Evolutionary conservation across 35 echinoderm and acorn worm species (phyloP).

Genomic region (Lytechinus pictus): DNA sequence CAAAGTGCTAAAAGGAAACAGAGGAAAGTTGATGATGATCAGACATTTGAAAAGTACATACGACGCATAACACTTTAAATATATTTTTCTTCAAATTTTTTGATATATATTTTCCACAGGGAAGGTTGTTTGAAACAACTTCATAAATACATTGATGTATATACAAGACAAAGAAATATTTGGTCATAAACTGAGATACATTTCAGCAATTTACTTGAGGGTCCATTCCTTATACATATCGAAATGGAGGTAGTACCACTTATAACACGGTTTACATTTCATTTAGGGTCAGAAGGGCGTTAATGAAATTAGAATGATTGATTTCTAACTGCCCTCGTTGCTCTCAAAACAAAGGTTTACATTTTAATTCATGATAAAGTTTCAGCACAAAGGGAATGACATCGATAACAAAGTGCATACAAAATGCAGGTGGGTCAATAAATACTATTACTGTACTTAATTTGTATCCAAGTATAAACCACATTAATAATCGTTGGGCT

Average conservation of each 20-base stretch:
- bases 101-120: conserved; percentile 24
- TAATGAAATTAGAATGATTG: not conserved
- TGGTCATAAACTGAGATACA: not conserved
- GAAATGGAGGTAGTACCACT: not conserved
- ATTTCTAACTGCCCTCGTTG: not conserved
- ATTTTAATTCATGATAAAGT: not conserved
- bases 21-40: not conserved
- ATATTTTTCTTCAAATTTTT: not conserved
- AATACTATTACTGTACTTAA: not conserved
- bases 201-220: not conserved
- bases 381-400: too few species aligned
- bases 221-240: not conserved
- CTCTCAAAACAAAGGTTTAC: not conserved
- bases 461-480: not conserved
- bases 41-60: not conserved
- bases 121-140: conserved; percentile 42
- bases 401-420: too few species aligned
- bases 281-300: not conserved
- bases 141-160: conserved; percentile 36
- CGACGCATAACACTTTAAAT: not conserved
- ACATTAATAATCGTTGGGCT: not conserved
- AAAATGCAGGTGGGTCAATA: not conserved
- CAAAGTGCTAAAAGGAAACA: not conserved
- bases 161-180: not conserved
- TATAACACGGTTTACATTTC: not conserved